A percentile compares a stretch with the other conserved stretches of the same genome.
Conservation (phyloP, 2,797 vertebrate genomes). For the Acanthiza pusilla region DNA sequence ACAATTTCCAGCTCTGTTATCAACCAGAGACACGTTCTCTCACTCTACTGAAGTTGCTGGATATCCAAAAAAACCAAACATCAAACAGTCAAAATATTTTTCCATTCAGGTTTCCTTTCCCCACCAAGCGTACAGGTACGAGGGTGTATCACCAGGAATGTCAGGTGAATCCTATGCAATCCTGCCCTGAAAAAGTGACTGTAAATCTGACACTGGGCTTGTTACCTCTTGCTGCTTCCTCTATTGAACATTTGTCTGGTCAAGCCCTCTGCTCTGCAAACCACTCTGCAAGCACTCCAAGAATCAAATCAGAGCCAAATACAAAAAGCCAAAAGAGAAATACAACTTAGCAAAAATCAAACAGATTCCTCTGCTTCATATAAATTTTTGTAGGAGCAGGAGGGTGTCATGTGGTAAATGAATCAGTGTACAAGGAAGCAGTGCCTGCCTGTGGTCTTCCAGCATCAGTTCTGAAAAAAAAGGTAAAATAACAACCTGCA, state of each 20-base stretch:
- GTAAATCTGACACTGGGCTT: neutral
- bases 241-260: neutral
- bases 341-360: neutral
- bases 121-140: rapidly evolving
- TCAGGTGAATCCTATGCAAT: neutral
- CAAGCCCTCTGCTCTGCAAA: neutral
- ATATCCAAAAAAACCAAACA: neutral
- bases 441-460: neutral
- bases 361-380: neutral
- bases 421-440: neutral
- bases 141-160: neutral
- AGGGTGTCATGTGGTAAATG: neutral
- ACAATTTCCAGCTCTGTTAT: slow-evolving; percentile 14
- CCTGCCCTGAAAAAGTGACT: neutral
- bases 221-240: neutral
- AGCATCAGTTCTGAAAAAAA: neutral
- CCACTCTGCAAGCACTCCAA: neutral
- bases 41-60: neutral
- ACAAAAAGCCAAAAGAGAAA: neutral
- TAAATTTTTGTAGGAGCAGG: neutral
- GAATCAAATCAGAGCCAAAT: neutral
- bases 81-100: neutral
- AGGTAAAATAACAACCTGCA: neutral
- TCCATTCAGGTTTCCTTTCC: neutral
- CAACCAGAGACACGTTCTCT: neutral